phyloP scores from a whole-genome alignment of 1,140 invertebrate species.

The Zaprionus lachaisei region DNA sequence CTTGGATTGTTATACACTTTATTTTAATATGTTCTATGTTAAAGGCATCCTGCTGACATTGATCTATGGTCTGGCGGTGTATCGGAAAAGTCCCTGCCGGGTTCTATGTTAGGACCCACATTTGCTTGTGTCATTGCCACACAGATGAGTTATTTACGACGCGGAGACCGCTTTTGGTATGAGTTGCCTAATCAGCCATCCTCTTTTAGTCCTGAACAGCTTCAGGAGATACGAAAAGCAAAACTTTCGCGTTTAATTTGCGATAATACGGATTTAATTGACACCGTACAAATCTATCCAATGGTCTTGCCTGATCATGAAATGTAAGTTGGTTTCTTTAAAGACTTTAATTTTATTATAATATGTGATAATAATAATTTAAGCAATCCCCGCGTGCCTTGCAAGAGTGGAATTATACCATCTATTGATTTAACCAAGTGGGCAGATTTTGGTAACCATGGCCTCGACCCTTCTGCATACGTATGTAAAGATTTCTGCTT shows the following conservation, averaged over 20 bases:
- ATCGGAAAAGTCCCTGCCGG: slow-evolving; percentile 93
- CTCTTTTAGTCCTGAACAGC: slow-evolving; percentile 95
- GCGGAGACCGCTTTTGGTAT: slow-evolving; percentile 98
- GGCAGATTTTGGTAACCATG: slow-evolving; percentile 88
- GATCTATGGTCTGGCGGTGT: slow-evolving; percentile 97
- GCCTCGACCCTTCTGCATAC: slow-evolving; percentile 86
- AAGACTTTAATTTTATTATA: neutral
- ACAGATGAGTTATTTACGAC: slow-evolving; percentile 95
- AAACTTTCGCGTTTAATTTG: slow-evolving; percentile 95
- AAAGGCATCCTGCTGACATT: slow-evolving; percentile 92
- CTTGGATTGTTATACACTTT: neutral
- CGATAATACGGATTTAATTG: slow-evolving; percentile 97
- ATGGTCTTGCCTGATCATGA: slow-evolving; percentile 96
- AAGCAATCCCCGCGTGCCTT: slow-evolving; percentile 95
- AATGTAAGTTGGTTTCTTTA: slow-evolving; percentile 88
- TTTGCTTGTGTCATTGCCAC: slow-evolving; percentile 98
- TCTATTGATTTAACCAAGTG: slow-evolving; percentile 94
- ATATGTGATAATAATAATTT: neutral
- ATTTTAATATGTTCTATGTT: neutral
- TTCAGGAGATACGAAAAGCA: slow-evolving; percentile 95
- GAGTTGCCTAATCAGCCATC: slow-evolving; percentile 96
- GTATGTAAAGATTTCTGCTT: slow-evolving; percentile 85
- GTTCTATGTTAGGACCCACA: slow-evolving; percentile 96
- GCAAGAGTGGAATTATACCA: slow-evolving; percentile 93
- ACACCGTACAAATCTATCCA: slow-evolving; percentile 96